Conservation (phyloP, 2,888 invertebrate species). For the Neelides folsomi region DNA sequence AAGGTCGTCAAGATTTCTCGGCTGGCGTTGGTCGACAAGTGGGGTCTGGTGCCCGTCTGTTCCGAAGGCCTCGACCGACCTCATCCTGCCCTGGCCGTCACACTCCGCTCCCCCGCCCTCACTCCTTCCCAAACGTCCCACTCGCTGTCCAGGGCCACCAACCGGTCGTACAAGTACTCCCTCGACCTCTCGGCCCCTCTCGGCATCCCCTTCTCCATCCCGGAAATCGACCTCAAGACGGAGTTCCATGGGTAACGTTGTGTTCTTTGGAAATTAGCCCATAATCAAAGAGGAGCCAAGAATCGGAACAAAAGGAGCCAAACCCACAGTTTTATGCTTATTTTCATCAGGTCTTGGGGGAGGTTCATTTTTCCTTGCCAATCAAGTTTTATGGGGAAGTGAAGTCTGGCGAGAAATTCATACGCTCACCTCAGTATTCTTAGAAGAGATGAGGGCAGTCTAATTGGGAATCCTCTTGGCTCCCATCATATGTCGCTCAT, state of each 20-base stretch:
- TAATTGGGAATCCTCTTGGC: too few species aligned
- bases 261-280: too few species aligned
- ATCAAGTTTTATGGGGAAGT: too few species aligned
- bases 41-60: slow-evolving; percentile 66
- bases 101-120: slow-evolving; percentile 31
- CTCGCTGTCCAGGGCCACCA: slow-evolving; percentile 30
- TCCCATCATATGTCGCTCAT: too few species aligned
- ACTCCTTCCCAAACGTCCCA: slow-evolving; percentile 32
- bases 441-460: too few species aligned
- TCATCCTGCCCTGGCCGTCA: slow-evolving; percentile 17
- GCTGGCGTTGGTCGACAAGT: slow-evolving; percentile 93
- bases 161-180: slow-evolving; percentile 29
- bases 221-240: slow-evolving; percentile 27
- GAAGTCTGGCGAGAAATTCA: too few species aligned
- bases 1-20: slow-evolving; percentile 82
- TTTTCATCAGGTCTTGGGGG: neutral
- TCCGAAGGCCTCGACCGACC: slow-evolving; percentile 33
- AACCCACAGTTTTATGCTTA: too few species aligned
- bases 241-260: slow-evolving; percentile 30
- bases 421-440: too few species aligned
- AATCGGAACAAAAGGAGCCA: neutral
- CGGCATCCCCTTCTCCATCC: slow-evolving; percentile 9
- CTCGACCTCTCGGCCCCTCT: slow-evolving; percentile 22
- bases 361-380: neutral
- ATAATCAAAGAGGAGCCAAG: neutral